Conservation (phyloP, 2,113 vertebrate genomes). For the Gopherus flavomarginatus region DNA sequence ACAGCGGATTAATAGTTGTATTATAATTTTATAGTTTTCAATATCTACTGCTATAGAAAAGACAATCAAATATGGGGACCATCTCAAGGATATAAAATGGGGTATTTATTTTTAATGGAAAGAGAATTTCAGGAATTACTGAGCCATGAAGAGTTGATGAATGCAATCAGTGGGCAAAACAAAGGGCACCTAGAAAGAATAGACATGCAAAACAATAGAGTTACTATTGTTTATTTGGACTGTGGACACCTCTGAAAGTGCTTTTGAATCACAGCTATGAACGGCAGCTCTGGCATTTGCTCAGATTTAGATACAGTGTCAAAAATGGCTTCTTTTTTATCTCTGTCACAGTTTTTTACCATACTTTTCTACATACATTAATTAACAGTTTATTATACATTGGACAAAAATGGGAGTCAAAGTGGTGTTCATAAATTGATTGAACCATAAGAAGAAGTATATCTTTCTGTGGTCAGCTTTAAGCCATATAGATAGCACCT, state of each 20-base stretch:
- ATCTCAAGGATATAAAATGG: conserved; percentile 77
- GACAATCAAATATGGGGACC: conserved; percentile 76
- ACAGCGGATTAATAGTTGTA: conserved; percentile 82
- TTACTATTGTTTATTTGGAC: background rate
- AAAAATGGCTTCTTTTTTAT: background rate
- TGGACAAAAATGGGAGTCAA: conserved; percentile 49
- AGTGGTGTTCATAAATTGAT: conserved; percentile 38
- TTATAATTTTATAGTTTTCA: conserved; percentile 84
- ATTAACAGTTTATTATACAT: conserved; percentile 64
- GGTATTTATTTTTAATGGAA: conserved; percentile 86
- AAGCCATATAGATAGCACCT: conserved; percentile 41
- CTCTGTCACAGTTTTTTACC: background rate
- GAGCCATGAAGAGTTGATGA: conserved; percentile 68
- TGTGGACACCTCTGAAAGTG: background rate
- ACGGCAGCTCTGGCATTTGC: background rate
- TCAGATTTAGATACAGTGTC: background rate
- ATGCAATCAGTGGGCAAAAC: conserved; percentile 45
- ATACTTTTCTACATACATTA: background rate
- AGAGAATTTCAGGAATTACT: conserved; percentile 78
- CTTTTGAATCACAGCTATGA: background rate
- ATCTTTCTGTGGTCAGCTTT: conserved; percentile 44
- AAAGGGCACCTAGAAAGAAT: conserved; percentile 21
- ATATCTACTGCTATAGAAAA: conserved; percentile 55
- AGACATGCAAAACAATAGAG: background rate
- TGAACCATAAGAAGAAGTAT: conserved; percentile 62